Percentiles rank a stretch among this genome's conserved stretches.
Evolutionary conservation across 2,797 vertebrate genomes (phyloP).

Genomic region (Sciurus vulgaris): DNA sequence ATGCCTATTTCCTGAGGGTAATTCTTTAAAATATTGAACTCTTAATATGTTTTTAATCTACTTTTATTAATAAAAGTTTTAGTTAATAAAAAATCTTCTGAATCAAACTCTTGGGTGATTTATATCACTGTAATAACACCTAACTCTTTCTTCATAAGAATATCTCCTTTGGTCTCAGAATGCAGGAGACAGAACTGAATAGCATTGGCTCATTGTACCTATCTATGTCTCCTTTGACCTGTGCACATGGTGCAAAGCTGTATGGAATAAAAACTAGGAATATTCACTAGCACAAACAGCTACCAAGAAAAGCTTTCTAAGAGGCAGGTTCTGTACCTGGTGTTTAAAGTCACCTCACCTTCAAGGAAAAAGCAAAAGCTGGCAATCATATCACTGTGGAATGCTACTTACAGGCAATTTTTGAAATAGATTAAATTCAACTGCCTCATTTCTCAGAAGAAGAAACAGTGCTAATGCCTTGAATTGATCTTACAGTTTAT

Average conservation of each 20-base stretch:
- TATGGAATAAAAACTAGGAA: neutral
- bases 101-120: slow-evolving; percentile 71
- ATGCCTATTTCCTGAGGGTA: slow-evolving; percentile 76
- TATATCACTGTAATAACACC: slow-evolving; percentile 35
- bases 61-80: slow-evolving; percentile 84
- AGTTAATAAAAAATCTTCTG: slow-evolving; percentile 82
- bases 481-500: neutral
- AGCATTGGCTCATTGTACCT: neutral
- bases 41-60: slow-evolving; percentile 82
- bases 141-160: slow-evolving; percentile 34
- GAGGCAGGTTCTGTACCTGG: neutral
- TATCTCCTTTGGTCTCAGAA: neutral
- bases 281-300: neutral
- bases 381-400: neutral
- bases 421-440: slow-evolving; percentile 44
- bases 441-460: slow-evolving; percentile 32
- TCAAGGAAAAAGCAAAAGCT: neutral
- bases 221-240: neutral
- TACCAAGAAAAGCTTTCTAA: neutral
- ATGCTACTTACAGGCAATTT: neutral
- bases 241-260: neutral
- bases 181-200: neutral
- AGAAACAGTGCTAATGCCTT: neutral
- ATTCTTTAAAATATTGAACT: slow-evolving; percentile 83
- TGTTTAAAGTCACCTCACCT: neutral